Evolutionary conservation across 1,140 invertebrate species (phyloP).

Genomic region (Chelonus insularis): DNA sequence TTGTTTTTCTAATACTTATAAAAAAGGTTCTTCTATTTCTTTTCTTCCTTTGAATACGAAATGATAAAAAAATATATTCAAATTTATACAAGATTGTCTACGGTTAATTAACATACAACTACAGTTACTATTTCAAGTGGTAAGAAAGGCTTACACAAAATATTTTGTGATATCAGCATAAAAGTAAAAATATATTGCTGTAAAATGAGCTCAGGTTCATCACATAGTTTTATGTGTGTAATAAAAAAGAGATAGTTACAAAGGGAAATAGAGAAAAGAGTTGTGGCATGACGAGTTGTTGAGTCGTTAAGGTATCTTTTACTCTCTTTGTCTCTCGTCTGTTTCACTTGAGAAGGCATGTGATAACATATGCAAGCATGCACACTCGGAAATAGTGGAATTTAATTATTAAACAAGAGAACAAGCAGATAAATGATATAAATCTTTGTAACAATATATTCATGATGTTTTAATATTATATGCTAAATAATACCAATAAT

Average conservation of each 20-base stretch:
- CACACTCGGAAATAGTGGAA: constrained; percentile 1
- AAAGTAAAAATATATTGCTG: constrained; percentile 7
- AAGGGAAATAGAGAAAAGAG: constrained; percentile 1
- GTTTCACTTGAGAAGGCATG: constrained; percentile 3
- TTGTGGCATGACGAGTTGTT: constrained; percentile 23
- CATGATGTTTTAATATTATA: not conserved
- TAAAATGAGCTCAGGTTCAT: constrained; percentile 13
- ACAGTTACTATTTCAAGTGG: no score
- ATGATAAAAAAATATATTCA: no score
- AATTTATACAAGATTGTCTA: no score
- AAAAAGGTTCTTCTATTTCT: no score
- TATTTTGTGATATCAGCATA: no score
- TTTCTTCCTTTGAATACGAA: no score
- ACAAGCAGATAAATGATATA: not conserved
- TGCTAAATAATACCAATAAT: constrained; percentile 12
- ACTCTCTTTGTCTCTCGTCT: not conserved
- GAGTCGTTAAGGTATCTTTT: constrained; percentile 18
- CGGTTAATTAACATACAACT: no score
- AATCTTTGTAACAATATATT: not conserved
- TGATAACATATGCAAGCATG: constrained; percentile 15
- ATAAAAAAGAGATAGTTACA: constrained; percentile 5
- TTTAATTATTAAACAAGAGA: constrained; percentile 18
- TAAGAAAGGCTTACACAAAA: no score
- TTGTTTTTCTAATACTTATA: no score
- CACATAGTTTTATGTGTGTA: constrained; percentile 22